Percentiles rank a stretch among this genome's conserved stretches.
These are phyloP conservation scores for Trissolcus basalis DNA, from an alignment of 1,140 invertebrate species.

Conservation along the genomic window DNA sequence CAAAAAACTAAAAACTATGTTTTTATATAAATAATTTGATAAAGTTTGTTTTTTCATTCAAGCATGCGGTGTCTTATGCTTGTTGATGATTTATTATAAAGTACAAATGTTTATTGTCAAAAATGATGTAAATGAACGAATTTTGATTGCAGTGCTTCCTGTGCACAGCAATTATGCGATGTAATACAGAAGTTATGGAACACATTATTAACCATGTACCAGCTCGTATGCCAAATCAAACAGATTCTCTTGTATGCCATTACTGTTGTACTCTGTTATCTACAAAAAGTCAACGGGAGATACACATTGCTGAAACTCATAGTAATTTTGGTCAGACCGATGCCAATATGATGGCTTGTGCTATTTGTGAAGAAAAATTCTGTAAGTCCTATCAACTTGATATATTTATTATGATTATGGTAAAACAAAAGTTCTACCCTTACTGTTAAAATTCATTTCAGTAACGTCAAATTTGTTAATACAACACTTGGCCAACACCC, in stretches of 20 bases:
- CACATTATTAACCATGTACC: conserved; percentile 83
- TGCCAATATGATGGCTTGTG: conserved; percentile 78
- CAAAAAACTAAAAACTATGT: too few relatives aligned
- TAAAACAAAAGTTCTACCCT: conserved; percentile 1
- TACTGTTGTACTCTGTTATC: conserved; percentile 74
- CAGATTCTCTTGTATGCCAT: conserved; percentile 68
- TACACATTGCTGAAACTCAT: conserved; percentile 70
- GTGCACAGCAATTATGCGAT: conserved; percentile 77
- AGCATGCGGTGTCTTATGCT: too few relatives aligned
- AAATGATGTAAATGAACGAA: too few relatives aligned
- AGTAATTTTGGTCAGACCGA: conserved; percentile 71
- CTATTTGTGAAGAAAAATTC: conserved; percentile 82
- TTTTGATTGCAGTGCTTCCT: conserved; percentile 74
- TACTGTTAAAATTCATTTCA: conserved; percentile 25
- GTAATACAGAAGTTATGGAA: conserved; percentile 79
- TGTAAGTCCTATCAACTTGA: conserved; percentile 46
- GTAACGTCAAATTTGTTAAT: conserved; percentile 77
- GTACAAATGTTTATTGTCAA: too few relatives aligned
- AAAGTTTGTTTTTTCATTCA: too few relatives aligned
- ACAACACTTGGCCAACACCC: conserved; percentile 85
- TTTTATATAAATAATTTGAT: too few relatives aligned
- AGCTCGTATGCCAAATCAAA: conserved; percentile 68
- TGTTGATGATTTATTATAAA: neutral
- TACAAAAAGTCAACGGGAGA: conserved; percentile 69
- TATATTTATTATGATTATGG: too few relatives aligned